Percentiles rank a stretch among this genome's conserved stretches.
Evolutionary conservation across 1,140 invertebrate genomes (phyloP).

Genomic region (Caenorhabditis tropicalis): DNA sequence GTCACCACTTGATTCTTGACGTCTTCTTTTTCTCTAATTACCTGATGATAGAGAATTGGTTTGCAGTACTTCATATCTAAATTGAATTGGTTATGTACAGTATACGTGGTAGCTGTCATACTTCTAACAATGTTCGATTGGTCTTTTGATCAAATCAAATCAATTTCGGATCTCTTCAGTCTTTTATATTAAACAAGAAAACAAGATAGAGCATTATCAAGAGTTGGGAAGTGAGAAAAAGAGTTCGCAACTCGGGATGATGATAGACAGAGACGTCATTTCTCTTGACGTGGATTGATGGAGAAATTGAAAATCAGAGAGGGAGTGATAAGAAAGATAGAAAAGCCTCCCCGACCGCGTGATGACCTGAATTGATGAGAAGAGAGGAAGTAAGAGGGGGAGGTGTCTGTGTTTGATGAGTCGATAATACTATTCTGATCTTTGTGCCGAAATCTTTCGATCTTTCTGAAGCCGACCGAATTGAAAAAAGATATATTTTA

Average conservation of each 20-base stretch:
- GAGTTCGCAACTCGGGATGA: conserved; percentile 4
- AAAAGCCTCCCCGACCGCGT: neutral
- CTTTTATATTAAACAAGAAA: neutral
- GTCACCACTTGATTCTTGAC: conserved; percentile 33
- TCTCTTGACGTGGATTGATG: conserved; percentile 40
- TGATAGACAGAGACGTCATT: conserved; percentile 1
- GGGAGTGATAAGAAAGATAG: conserved; percentile 4
- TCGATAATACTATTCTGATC: neutral
- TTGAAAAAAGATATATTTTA: too few species aligned
- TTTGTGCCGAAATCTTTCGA: neutral
- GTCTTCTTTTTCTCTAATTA: neutral
- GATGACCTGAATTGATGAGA: conserved; percentile 35
- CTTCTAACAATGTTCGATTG: neutral
- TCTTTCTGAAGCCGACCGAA: neutral
- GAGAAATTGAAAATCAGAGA: conserved; percentile 24
- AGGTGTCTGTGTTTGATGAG: neutral
- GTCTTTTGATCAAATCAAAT: neutral
- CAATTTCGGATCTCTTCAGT: neutral
- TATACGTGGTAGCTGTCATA: neutral
- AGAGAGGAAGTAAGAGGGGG: neutral
- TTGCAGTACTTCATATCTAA: conserved; percentile 39
- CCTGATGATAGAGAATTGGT: conserved; percentile 32
- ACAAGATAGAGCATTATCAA: neutral
- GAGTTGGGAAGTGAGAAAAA: conserved; percentile 6
- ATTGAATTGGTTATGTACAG: conserved; percentile 36